A percentile compares a stretch with the other conserved stretches of the same genome.
Evolutionary conservation across 2,113 vertebrate genomes (phyloP).

Genomic region (Amblyopsis rosae): DNA sequence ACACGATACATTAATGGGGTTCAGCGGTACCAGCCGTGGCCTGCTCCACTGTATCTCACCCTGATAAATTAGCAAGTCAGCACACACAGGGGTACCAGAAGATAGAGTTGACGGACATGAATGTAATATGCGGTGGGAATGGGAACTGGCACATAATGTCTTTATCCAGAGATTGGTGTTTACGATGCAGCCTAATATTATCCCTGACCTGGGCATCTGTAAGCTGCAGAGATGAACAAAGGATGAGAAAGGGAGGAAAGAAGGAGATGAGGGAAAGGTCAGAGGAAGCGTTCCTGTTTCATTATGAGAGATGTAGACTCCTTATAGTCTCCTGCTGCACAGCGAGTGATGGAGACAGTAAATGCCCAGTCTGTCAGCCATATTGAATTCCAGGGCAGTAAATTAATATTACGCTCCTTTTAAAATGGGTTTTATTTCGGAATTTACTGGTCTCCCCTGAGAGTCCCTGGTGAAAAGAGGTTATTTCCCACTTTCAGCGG

Average conservation of each 20-base stretch:
- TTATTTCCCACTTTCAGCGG: constrained; percentile 61
- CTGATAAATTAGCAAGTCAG: constrained; percentile 76
- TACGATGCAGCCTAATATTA: constrained; percentile 65
- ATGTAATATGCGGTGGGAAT: constrained; percentile 60
- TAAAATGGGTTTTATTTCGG: constrained; percentile 67
- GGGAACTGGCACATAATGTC: constrained; percentile 61
- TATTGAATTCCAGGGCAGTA: constrained; percentile 70
- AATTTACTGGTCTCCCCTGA: constrained; percentile 67
- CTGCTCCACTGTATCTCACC: constrained; percentile 65
- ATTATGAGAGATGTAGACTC: constrained; percentile 63
- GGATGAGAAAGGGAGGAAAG: constrained; percentile 24
- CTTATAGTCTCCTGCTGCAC: constrained; percentile 35
- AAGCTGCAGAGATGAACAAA: constrained; percentile 39
- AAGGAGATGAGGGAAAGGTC: constrained; percentile 67
- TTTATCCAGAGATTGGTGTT: constrained; percentile 67
- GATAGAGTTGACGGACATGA: constrained; percentile 59
- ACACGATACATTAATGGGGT: constrained; percentile 80
- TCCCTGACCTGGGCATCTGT: constrained; percentile 52
- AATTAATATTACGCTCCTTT: constrained; percentile 72
- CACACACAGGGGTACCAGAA: constrained; percentile 45
- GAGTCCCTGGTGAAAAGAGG: constrained; percentile 62
- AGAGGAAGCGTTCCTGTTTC: constrained; percentile 53
- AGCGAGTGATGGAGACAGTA: constrained; percentile 65
- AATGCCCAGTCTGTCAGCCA: constrained; percentile 66
- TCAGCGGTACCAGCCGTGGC: constrained; percentile 57